Conservation (phyloP, 2,113 vertebrate species). For the Ictidomys tridecemlineatus region DNA sequence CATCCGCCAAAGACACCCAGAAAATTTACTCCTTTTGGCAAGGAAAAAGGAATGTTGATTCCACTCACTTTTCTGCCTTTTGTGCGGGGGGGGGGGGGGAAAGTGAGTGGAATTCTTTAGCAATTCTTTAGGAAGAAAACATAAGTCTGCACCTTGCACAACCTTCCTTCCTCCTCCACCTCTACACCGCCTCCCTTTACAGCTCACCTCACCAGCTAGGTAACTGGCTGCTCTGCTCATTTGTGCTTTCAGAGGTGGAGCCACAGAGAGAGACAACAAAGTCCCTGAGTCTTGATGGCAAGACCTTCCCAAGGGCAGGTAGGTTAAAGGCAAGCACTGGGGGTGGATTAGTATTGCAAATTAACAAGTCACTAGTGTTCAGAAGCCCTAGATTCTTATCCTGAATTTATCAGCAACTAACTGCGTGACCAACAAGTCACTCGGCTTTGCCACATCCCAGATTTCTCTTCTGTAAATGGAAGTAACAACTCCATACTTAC, state of each 20-base stretch:
- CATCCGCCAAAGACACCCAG: background rate
- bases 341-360: background rate
- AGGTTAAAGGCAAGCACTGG: too few species aligned
- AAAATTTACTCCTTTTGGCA: background rate
- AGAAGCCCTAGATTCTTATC: background rate
- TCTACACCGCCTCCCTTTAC: background rate
- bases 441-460: background rate
- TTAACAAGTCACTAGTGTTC: background rate
- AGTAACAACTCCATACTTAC: background rate
- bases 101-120: too few species aligned
- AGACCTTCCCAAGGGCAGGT: background rate
- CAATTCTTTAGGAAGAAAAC: constrained; percentile 15
- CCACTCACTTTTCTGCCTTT: background rate
- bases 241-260: background rate
- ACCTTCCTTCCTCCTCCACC: background rate
- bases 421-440: background rate
- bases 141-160: background rate
- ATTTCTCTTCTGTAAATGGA: background rate
- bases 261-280: background rate
- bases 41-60: background rate
- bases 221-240: background rate
- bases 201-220: background rate
- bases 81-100: too few species aligned
- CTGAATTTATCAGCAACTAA: background rate
- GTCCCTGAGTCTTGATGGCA: background rate